These are phyloP conservation scores for Calypte anna DNA, from an alignment of 2,113 vertebrate genomes.

Conservation along the genomic window DNA sequence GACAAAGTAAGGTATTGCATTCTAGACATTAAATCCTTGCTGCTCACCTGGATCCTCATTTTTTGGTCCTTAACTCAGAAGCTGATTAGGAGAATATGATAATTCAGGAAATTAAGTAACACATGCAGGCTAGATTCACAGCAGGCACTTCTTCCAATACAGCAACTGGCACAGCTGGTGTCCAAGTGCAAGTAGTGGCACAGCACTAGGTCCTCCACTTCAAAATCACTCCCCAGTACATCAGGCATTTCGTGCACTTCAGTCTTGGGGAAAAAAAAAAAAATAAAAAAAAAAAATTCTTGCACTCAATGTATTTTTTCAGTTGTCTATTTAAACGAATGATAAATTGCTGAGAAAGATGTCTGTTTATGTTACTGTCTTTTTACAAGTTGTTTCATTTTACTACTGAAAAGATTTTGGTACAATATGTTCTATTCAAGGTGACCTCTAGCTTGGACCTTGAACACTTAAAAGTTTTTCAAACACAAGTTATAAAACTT, in stretches of 20 bases:
- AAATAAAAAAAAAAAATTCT: not conserved
- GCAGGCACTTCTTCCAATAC: constrained; percentile 71
- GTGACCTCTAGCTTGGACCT: not conserved
- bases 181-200: constrained; percentile 71
- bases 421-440: not conserved
- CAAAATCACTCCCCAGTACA: constrained; percentile 72
- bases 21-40: constrained; percentile 58
- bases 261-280: not conserved
- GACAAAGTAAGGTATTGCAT: constrained; percentile 51
- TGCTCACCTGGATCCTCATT: constrained; percentile 69
- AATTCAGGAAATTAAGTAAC: constrained; percentile 79
- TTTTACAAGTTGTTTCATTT: not conserved
- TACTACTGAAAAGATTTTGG: not conserved
- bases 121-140: constrained; percentile 73
- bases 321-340: not conserved
- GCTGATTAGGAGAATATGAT: constrained; percentile 78
- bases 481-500: not conserved
- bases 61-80: constrained; percentile 70
- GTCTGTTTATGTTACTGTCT: not conserved
- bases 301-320: not conserved
- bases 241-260: constrained; percentile 50
- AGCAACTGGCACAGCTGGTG: constrained; percentile 77
- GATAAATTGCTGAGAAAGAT: not conserved
- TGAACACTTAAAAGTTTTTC: not conserved
- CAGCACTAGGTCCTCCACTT: constrained; percentile 76